phyloP scores from a whole-genome alignment of 2,888 invertebrate genomes.

The Phortica magna region DNA sequence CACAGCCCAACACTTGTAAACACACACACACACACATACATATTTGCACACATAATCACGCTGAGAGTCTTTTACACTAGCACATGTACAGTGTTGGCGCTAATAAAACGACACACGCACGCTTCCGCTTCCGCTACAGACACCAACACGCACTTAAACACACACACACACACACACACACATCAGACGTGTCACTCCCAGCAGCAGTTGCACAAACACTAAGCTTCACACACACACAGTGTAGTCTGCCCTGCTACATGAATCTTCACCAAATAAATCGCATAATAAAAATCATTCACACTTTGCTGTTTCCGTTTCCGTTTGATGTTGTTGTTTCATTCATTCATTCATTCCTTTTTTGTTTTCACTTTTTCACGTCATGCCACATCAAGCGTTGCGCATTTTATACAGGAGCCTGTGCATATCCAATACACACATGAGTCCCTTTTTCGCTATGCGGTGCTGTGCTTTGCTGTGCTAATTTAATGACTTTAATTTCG shows the following conservation, averaged over 20 bases:
- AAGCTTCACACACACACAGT: background rate
- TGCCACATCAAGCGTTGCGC: background rate
- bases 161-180: background rate
- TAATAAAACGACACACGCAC: conserved; percentile 3
- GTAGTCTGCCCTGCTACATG: too few relatives aligned
- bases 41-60: background rate
- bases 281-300: conserved; percentile 29
- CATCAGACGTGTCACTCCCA: too few relatives aligned
- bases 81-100: background rate
- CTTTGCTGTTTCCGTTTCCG: conserved; percentile 1
- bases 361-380: background rate
- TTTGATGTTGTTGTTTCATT: background rate
- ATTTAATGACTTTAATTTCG: conserved; percentile 27
- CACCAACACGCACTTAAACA: background rate
- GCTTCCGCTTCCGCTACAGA: conserved; percentile 6
- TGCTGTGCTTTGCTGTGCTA: background rate
- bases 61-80: too few relatives aligned
- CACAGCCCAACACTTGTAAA: background rate
- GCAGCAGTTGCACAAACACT: too few relatives aligned
- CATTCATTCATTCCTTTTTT: background rate
- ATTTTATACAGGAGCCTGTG: background rate
- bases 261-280: conserved; percentile 1
- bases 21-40: background rate
- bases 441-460: background rate
- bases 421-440: background rate